Evolutionary conservation across 2,888 invertebrate species (phyloP).

Genomic region (Flexamia atlantica): DNA sequence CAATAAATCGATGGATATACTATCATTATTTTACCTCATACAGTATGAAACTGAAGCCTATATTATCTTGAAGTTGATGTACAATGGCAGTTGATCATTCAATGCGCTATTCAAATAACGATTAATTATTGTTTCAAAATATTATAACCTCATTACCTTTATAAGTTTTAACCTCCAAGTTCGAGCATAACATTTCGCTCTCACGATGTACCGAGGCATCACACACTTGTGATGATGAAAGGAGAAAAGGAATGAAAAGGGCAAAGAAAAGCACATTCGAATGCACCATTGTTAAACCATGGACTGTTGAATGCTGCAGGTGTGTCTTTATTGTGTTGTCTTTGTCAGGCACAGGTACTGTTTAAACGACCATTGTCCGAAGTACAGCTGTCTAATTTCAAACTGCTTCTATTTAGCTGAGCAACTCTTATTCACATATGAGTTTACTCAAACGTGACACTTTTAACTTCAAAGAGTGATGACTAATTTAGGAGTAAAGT

Average conservation of each 20-base stretch:
- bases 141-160: too few relatives aligned
- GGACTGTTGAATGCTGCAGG: background rate
- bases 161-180: too few relatives aligned
- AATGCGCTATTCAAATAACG: too few relatives aligned
- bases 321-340: background rate
- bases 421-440: background rate
- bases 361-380: background rate
- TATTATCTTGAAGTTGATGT: too few relatives aligned
- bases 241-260: background rate
- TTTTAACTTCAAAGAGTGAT: too few relatives aligned
- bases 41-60: too few relatives aligned
- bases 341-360: background rate
- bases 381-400: constrained; percentile 5
- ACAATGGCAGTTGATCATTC: too few relatives aligned
- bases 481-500: too few relatives aligned
- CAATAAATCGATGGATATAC: too few relatives aligned
- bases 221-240: background rate
- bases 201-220: background rate
- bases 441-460: too few relatives aligned
- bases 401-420: background rate
- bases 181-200: background rate
- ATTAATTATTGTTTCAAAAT: too few relatives aligned
- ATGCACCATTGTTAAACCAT: background rate
- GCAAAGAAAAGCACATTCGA: background rate
- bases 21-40: too few relatives aligned